These are phyloP conservation scores for Eulemur rufifrons DNA, from an alignment of 2,113 vertebrate genomes.

Conservation along the genomic window DNA sequence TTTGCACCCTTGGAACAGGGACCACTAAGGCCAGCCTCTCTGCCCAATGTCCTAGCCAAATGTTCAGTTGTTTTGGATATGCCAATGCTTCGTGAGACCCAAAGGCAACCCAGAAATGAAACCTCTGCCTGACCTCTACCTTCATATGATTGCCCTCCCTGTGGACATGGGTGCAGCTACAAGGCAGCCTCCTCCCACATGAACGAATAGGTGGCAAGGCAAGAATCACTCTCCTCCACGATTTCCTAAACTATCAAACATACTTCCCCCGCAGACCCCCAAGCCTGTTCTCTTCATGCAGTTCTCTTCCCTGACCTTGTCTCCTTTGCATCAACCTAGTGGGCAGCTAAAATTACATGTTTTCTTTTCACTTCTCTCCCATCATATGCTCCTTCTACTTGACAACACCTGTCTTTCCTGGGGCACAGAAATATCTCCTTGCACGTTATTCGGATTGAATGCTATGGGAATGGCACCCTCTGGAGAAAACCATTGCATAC, in stretches of 20 bases:
- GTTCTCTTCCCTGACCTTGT: background rate
- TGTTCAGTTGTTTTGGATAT: background rate
- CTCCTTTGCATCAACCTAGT: background rate
- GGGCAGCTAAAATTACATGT: background rate
- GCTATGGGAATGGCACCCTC: background rate
- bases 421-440: background rate
- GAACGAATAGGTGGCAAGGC: background rate
- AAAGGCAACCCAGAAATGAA: background rate
- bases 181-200: background rate
- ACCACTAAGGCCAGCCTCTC: rapidly evolving
- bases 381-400: background rate
- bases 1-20: background rate
- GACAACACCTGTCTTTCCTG: background rate
- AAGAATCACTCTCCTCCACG: background rate
- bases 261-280: background rate
- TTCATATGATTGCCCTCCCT: background rate
- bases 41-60: background rate
- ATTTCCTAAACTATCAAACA: background rate
- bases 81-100: background rate
- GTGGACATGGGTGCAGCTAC: background rate
- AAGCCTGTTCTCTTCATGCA: background rate
- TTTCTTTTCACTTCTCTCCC: background rate
- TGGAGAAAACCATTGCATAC: background rate
- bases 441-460: background rate
- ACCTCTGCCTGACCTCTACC: rapidly evolving